A percentile compares a stretch with the other conserved stretches of the same genome.
Conservation (phyloP, 2,888 invertebrate genomes). For the Phyllotreta striolata region DNA sequence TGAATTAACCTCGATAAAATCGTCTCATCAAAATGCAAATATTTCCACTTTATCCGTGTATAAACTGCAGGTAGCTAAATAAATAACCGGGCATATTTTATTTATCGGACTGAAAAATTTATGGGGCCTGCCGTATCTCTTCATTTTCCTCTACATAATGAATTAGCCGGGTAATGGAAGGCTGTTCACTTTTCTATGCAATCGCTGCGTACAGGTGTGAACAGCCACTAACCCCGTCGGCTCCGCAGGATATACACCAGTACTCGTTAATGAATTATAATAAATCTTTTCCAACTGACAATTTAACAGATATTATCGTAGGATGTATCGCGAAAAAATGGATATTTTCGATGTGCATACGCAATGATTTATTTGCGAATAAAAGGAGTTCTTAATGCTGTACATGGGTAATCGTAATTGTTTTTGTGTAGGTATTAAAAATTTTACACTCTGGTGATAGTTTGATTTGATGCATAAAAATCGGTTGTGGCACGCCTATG, state of each 20-base stretch:
- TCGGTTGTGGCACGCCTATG: constrained; percentile 22
- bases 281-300: constrained; percentile 41
- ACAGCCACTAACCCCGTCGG: constrained; percentile 46
- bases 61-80: constrained; percentile 32
- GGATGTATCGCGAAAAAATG: no score
- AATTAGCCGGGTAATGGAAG: constrained; percentile 19
- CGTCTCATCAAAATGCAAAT: constrained; percentile 29
- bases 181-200: constrained; percentile 41
- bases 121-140: constrained; percentile 22
- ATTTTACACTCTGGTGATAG: no score
- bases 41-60: constrained; percentile 12
- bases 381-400: no score
- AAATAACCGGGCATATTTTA: constrained; percentile 30
- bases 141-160: constrained; percentile 20
- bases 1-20: no score
- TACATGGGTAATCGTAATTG: no score
- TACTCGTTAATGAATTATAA: constrained; percentile 46
- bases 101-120: constrained; percentile 25
- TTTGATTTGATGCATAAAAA: no score
- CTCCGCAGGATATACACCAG: constrained; percentile 44
- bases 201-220: constrained; percentile 45
- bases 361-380: no score
- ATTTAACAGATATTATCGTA: no score
- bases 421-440: no score
- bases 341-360: no score